Evolutionary conservation across 2,113 vertebrate genomes (phyloP).

Genomic region (Phasianus colchicus): DNA sequence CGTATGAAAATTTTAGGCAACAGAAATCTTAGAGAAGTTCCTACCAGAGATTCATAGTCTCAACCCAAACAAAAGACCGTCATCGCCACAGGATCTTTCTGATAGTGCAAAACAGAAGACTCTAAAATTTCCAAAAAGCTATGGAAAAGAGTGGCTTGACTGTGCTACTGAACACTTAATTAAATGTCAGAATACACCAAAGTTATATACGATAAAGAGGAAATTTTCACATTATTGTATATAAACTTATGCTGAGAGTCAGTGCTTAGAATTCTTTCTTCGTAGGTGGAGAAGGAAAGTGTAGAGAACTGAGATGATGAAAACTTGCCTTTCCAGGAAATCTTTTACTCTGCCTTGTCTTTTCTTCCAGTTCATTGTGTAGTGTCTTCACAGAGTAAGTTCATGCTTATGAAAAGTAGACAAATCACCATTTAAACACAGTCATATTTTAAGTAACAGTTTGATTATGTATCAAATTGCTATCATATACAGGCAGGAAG

Average conservation of each 20-base stretch:
- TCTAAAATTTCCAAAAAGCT: background rate
- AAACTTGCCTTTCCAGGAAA: background rate
- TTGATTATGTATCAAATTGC: rapidly evolving
- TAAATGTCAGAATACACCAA: background rate
- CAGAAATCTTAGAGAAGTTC: background rate
- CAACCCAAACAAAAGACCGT: background rate
- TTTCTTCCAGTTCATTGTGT: background rate
- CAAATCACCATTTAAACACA: background rate
- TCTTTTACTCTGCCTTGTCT: background rate
- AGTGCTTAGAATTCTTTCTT: background rate
- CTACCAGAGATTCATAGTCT: background rate
- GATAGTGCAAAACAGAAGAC: background rate
- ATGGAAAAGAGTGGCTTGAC: background rate
- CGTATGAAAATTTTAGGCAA: background rate
- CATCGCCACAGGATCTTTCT: background rate
- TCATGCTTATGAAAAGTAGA: background rate
- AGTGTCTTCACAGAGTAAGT: background rate
- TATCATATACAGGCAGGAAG: background rate
- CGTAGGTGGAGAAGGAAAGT: background rate
- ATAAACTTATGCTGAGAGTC: background rate
- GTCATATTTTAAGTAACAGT: background rate
- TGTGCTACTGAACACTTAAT: background rate
- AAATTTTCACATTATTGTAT: background rate
- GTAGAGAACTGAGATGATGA: background rate
- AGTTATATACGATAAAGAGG: background rate